These are phyloP conservation scores for Oryzias woworae DNA, from an alignment of 2,113 vertebrate genomes.

Conservation along the genomic window DNA sequence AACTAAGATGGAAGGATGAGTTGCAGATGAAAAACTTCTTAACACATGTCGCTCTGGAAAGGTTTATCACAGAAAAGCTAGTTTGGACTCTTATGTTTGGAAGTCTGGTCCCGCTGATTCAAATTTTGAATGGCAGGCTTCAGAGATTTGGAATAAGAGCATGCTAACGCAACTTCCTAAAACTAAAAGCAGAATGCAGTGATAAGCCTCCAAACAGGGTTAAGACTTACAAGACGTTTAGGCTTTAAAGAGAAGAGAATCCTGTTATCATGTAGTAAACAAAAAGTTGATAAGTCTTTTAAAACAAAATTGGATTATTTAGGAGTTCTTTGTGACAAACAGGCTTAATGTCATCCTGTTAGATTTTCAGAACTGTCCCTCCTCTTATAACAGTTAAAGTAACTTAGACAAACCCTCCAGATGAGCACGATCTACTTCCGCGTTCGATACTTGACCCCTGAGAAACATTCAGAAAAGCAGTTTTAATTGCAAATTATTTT, in stretches of 20 bases:
- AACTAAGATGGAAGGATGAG: slow-evolving; percentile 32
- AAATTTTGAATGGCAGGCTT: neutral
- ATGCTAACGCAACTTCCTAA: slow-evolving; percentile 17
- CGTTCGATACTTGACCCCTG: no score
- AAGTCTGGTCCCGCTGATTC: neutral
- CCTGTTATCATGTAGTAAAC: slow-evolving; percentile 34
- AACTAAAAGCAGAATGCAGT: neutral
- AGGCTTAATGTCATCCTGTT: slow-evolving; percentile 7
- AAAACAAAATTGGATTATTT: slow-evolving; percentile 24
- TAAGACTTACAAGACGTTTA: slow-evolving; percentile 14
- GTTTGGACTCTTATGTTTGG: neutral
- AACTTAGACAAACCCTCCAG: no score
- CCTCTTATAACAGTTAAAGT: neutral
- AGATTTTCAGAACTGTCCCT: neutral
- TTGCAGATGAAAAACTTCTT: slow-evolving; percentile 56
- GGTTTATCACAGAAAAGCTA: neutral
- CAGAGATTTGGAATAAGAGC: slow-evolving; percentile 29
- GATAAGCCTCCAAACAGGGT: neutral
- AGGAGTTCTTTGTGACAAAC: slow-evolving; percentile 7
- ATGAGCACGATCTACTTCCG: no score
- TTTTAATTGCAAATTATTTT: no score
- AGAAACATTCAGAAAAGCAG: no score
- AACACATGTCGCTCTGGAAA: slow-evolving; percentile 35
- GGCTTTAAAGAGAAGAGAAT: slow-evolving; percentile 17
- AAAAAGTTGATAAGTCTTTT: slow-evolving; percentile 29